These are phyloP conservation scores for Menidia menidia DNA, from an alignment of 2,797 vertebrate genomes.

Conservation along the genomic window DNA sequence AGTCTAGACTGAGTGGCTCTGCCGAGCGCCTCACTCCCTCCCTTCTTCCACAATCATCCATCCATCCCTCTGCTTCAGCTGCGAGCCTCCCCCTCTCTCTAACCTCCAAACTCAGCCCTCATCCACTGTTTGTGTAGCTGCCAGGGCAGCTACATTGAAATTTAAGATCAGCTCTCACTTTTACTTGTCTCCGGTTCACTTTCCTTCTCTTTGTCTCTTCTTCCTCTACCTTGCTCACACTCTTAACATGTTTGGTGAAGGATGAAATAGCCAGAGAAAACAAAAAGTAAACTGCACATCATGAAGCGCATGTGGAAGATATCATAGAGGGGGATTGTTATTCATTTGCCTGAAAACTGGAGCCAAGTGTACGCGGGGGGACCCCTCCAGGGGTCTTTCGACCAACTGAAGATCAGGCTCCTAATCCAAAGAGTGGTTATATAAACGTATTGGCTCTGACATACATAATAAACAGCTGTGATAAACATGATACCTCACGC, in stretches of 20 bases:
- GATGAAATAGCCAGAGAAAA: constrained; percentile 51
- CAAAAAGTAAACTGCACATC: constrained; percentile 35
- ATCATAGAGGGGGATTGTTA: constrained; percentile 75
- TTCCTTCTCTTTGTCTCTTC: constrained; percentile 49
- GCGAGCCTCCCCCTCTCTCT: constrained; percentile 32
- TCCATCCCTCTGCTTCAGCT: constrained; percentile 71
- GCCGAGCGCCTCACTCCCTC: constrained; percentile 72
- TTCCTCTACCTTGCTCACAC: constrained; percentile 34
- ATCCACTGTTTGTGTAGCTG: constrained; percentile 81
- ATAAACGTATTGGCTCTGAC: constrained; percentile 73
- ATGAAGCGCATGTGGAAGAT: constrained; percentile 75
- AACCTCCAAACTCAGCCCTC: constrained; percentile 35
- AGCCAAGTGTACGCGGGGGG: constrained; percentile 73
- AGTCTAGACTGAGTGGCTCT: constrained; percentile 88
- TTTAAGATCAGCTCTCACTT: constrained; percentile 71
- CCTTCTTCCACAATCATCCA: constrained; percentile 68
- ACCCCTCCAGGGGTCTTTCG: constrained; percentile 70
- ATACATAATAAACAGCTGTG: constrained; percentile 69
- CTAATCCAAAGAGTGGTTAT: constrained; percentile 64
- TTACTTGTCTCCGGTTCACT: constrained; percentile 68
- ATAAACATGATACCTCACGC: constrained; percentile 62
- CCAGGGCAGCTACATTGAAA: constrained; percentile 71
- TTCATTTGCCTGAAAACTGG: constrained; percentile 65
- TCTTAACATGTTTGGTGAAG: constrained; percentile 63
- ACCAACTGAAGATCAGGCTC: constrained; percentile 57